phyloP scores from a whole-genome alignment of 2,113 vertebrate genomes.

The Macquaria ambigua region DNA sequence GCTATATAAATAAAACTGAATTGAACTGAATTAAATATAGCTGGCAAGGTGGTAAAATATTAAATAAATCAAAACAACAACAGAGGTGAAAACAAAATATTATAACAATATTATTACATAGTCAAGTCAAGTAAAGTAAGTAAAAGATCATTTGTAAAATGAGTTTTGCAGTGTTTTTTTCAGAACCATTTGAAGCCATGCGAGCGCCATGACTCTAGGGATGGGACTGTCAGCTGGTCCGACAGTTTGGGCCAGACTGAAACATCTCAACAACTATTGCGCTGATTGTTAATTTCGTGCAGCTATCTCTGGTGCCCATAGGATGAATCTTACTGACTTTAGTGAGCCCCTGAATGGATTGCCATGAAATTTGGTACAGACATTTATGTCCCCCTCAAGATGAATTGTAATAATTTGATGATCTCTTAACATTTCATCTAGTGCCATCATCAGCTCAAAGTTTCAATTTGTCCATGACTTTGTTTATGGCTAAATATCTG shows the following conservation, averaged over 20 bases:
- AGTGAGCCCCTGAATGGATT: neutral
- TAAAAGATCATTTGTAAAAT: neutral
- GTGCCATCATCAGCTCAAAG: too few relatives aligned
- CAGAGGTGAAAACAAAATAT: too few relatives aligned
- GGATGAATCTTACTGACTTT: neutral
- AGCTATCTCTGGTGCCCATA: neutral
- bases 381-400: neutral
- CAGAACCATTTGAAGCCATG: neutral
- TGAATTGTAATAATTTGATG: neutral
- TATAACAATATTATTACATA: neutral
- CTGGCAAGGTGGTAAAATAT: neutral
- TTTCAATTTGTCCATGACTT: too few relatives aligned
- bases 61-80: neutral
- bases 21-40: too few relatives aligned
- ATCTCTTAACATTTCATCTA: neutral
- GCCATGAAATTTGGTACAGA: neutral
- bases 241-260: neutral
- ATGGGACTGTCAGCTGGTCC: neutral
- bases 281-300: neutral
- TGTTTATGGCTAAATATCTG: too few relatives aligned
- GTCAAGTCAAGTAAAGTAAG: neutral
- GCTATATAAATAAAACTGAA: too few relatives aligned
- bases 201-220: neutral
- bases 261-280: neutral
- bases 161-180: too few relatives aligned